Evolutionary conservation across 2,888 invertebrate genomes (phyloP).

Genomic region (Hydropsyche betteni): DNA sequence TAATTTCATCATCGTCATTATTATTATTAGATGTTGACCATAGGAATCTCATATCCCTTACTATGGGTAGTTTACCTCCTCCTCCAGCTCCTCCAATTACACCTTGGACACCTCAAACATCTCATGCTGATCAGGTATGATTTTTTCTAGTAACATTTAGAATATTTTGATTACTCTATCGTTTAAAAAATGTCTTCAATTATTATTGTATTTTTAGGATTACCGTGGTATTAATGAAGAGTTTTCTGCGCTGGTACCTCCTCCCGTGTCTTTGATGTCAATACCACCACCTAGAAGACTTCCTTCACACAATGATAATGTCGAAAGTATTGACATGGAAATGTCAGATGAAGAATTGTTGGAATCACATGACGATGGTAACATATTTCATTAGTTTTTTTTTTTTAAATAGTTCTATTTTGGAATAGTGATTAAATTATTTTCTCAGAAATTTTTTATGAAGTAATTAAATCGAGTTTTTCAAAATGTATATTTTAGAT

Average conservation of each 20-base stretch:
- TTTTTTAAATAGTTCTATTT: background rate
- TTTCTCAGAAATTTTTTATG: background rate
- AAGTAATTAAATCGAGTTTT: background rate
- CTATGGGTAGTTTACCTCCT: slow-evolving; percentile 66
- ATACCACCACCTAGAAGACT: slow-evolving; percentile 46
- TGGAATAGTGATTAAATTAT: background rate
- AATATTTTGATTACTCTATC: slow-evolving; percentile 33
- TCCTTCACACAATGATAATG: slow-evolving; percentile 70
- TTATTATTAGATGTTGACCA: slow-evolving; percentile 76
- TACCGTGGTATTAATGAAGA: slow-evolving; percentile 52
- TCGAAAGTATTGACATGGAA: slow-evolving; percentile 87
- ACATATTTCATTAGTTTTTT: background rate
- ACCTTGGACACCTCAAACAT: slow-evolving; percentile 48
- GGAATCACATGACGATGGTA: slow-evolving; percentile 47
- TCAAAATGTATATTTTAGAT: slow-evolving; percentile 17
- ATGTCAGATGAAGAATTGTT: slow-evolving; percentile 79
- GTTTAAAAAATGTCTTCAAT: background rate
- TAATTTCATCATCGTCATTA: background rate
- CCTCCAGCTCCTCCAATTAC: slow-evolving; percentile 51
- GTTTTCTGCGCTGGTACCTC: slow-evolving; percentile 63
- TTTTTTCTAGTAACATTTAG: slow-evolving; percentile 30
- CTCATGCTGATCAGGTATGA: slow-evolving; percentile 58
- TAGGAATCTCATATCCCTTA: slow-evolving; percentile 83
- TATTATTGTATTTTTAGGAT: slow-evolving; percentile 53
- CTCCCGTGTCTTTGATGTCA: slow-evolving; percentile 50